Evolutionary conservation across 2,113 vertebrate genomes (phyloP).

Genomic region (Mormyrus lacerda): DNA sequence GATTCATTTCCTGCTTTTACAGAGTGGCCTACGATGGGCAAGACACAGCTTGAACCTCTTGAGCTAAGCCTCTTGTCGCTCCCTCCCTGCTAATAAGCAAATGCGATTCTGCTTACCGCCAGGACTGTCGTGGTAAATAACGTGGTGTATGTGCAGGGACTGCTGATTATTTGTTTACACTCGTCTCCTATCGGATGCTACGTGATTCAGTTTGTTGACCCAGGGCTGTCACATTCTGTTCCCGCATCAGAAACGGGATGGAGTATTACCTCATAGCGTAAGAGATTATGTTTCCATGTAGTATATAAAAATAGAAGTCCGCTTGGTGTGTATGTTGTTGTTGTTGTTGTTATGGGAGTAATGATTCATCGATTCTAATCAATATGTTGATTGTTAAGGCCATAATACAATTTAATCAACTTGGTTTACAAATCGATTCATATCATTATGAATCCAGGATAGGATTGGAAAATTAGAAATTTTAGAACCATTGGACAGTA

Average conservation of each 20-base stretch:
- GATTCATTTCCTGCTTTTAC: not conserved
- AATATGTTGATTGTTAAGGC: not conserved
- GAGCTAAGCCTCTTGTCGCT: not conserved
- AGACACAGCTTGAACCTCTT: no score
- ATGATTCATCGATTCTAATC: not conserved
- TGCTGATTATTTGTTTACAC: not conserved
- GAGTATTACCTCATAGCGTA: not conserved
- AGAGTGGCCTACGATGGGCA: not conserved
- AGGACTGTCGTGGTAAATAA: not conserved
- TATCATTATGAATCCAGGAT: no score
- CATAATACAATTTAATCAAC: not conserved
- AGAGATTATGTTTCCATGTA: not conserved
- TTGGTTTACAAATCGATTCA: not conserved
- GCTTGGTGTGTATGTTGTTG: not conserved
- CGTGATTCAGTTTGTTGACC: not conserved
- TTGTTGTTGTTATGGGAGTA: not conserved
- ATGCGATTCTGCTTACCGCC: not conserved
- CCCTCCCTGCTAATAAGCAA: not conserved
- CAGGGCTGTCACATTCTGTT: not conserved
- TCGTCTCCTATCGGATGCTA: not conserved
- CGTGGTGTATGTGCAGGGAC: not conserved
- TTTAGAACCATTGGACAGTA: no score
- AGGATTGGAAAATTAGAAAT: no score
- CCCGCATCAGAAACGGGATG: not conserved
- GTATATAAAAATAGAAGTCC: not conserved